Evolutionary conservation across 2,888 invertebrate genomes (phyloP).

Genomic region (Brachylomia viminalis): DNA sequence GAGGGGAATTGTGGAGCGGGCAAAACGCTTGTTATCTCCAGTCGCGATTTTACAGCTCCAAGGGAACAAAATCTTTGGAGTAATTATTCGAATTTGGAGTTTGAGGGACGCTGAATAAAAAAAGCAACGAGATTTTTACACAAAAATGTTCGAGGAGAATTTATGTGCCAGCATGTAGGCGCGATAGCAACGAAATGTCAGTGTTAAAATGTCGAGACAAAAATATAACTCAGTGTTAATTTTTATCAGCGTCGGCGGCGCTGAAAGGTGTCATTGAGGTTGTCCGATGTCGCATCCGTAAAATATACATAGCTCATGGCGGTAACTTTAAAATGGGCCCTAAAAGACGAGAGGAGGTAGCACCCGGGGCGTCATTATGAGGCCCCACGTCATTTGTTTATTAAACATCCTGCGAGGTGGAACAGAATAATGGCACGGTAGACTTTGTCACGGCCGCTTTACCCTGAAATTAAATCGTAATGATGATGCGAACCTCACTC

Average conservation of each 20-base stretch:
- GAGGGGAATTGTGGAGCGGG: constrained; percentile 75
- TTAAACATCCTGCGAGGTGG: constrained; percentile 89
- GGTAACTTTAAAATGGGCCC: constrained; percentile 82
- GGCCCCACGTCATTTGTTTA: constrained; percentile 89
- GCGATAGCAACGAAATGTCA: constrained; percentile 46
- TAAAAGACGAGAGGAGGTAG: constrained; percentile 78
- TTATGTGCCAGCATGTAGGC: constrained; percentile 40
- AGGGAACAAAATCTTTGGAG: constrained; percentile 77
- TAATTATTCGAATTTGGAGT: constrained; percentile 74
- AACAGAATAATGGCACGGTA: constrained; percentile 88
- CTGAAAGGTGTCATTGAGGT: constrained; percentile 56
- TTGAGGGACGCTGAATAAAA: constrained; percentile 70
- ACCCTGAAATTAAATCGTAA: constrained; percentile 89
- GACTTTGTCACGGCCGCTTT: constrained; percentile 89
- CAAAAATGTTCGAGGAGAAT: constrained; percentile 51
- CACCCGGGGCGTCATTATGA: constrained; percentile 84
- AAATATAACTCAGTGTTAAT: constrained; percentile 58
- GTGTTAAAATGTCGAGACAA: constrained; percentile 51
- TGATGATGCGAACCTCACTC: constrained; percentile 87
- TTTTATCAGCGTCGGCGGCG: constrained; percentile 59
- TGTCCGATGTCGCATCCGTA: constrained; percentile 75
- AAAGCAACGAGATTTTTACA: constrained; percentile 57
- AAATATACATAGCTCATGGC: constrained; percentile 72
- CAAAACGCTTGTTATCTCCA: constrained; percentile 80
- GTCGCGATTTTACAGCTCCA: constrained; percentile 81